Conservation (phyloP, 2,797 vertebrate genomes). For the Decapterus maruadsi region DNA sequence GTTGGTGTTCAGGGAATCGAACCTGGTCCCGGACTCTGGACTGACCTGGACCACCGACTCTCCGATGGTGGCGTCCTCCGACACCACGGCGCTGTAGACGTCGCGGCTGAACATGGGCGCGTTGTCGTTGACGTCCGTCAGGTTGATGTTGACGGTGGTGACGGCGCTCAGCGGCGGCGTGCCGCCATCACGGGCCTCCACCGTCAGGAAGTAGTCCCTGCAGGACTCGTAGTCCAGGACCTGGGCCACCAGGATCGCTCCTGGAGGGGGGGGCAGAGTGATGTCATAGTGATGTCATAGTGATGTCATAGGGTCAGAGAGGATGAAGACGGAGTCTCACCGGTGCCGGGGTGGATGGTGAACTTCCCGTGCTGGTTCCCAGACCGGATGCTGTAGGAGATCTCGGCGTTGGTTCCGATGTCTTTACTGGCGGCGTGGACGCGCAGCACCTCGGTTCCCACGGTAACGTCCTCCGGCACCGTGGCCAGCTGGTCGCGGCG, state of each 20-base stretch:
- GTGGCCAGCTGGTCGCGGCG: slow-evolving; percentile 93
- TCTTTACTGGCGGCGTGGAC: slow-evolving; percentile 97
- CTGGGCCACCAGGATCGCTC: slow-evolving; percentile 90
- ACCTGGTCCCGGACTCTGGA: neutral
- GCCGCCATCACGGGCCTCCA: slow-evolving; percentile 96
- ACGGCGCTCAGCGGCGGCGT: slow-evolving; percentile 92
- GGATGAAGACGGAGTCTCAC: slow-evolving; percentile 72
- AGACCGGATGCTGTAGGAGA: slow-evolving; percentile 94
- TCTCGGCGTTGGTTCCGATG: slow-evolving; percentile 97
- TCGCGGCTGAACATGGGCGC: slow-evolving; percentile 91
- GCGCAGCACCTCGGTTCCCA: slow-evolving; percentile 90
- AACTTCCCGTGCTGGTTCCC: slow-evolving; percentile 97
- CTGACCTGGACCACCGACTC: slow-evolving; percentile 90
- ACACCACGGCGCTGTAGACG: slow-evolving; percentile 91
- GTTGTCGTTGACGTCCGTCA: slow-evolving; percentile 97
- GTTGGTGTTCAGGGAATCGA: no score
- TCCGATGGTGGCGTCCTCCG: slow-evolving; percentile 91
- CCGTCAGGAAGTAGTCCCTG: slow-evolving; percentile 93
- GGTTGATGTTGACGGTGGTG: slow-evolving; percentile 92
- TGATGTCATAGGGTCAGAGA: no score
- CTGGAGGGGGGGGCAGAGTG: slow-evolving; percentile 71
- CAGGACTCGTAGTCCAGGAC: slow-evolving; percentile 93
- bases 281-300: no score
- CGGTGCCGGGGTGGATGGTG: slow-evolving; percentile 91
- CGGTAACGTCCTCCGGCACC: slow-evolving; percentile 90